phyloP scores from a whole-genome alignment of 2,888 invertebrate species.

The Acanthopleura granulata region DNA sequence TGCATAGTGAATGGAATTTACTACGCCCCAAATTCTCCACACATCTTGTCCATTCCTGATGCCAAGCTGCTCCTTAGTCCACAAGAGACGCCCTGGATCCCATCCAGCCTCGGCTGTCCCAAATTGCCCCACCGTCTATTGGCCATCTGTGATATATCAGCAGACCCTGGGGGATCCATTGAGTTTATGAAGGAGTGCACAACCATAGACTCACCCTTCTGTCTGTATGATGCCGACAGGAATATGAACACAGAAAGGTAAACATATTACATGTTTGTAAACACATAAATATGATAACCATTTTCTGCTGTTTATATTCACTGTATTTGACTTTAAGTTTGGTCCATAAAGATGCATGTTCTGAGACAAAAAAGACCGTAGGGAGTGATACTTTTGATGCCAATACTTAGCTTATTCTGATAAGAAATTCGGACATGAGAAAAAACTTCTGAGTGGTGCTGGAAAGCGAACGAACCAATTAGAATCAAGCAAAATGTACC shows the following conservation, averaged over 20 bases:
- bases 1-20: slow-evolving; percentile 98
- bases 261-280: not conserved
- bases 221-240: slow-evolving; percentile 98
- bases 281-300: no score
- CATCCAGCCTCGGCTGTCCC: slow-evolving; percentile 73
- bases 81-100: slow-evolving; percentile 89
- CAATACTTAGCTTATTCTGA: no score
- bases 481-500: no score
- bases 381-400: no score
- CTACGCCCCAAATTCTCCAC: slow-evolving; percentile 98
- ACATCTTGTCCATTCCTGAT: slow-evolving; percentile 96
- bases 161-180: slow-evolving; percentile 98
- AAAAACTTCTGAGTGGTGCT: no score
- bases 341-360: no score
- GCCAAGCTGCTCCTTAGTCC: slow-evolving; percentile 93
- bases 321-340: no score
- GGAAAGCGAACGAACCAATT: no score
- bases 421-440: no score
- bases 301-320: no score
- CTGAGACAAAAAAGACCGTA: no score
- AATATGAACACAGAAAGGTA: slow-evolving; percentile 95
- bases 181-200: slow-evolving; percentile 99
- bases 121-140: slow-evolving; percentile 77
- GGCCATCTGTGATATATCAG: slow-evolving; percentile 96
- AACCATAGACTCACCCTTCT: slow-evolving; percentile 99